Conservation (phyloP, 2,113 vertebrate genomes). For the Circaetus cinerascens region DNA sequence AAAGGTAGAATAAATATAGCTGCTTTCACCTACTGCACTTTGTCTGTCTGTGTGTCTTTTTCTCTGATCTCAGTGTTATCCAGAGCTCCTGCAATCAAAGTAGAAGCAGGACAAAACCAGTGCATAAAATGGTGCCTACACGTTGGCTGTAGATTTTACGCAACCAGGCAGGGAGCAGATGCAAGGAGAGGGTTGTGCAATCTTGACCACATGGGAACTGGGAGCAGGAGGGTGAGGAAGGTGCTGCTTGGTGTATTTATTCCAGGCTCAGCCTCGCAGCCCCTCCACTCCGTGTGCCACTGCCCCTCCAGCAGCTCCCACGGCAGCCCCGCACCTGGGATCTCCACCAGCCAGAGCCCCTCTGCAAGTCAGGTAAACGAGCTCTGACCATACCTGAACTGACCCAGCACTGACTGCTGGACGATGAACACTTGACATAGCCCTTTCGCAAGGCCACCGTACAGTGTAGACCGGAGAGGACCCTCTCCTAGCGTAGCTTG, state of each 20-base stretch:
- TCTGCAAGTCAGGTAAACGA: background rate
- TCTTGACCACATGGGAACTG: rapidly evolving
- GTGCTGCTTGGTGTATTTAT: background rate
- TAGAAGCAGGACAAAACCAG: background rate
- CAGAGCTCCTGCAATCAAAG: background rate
- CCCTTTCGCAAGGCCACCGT: background rate
- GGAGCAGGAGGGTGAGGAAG: background rate
- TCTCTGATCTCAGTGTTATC: background rate
- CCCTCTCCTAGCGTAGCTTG: background rate
- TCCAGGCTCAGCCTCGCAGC: background rate
- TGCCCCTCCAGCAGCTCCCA: background rate
- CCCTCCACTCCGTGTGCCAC: no score
- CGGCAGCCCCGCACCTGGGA: background rate
- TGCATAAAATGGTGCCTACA: background rate
- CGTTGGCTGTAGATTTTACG: background rate
- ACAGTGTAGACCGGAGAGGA: background rate
- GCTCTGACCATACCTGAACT: background rate
- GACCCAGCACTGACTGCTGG: background rate
- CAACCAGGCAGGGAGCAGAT: background rate
- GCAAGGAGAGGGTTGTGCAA: background rate
- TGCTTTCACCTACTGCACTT: background rate
- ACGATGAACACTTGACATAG: rapidly evolving
- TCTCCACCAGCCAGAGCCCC: background rate
- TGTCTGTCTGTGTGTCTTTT: background rate
- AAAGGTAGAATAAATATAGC: background rate